Conservation (phyloP, 1,140 invertebrate species). For the Hyphantria cunea region DNA sequence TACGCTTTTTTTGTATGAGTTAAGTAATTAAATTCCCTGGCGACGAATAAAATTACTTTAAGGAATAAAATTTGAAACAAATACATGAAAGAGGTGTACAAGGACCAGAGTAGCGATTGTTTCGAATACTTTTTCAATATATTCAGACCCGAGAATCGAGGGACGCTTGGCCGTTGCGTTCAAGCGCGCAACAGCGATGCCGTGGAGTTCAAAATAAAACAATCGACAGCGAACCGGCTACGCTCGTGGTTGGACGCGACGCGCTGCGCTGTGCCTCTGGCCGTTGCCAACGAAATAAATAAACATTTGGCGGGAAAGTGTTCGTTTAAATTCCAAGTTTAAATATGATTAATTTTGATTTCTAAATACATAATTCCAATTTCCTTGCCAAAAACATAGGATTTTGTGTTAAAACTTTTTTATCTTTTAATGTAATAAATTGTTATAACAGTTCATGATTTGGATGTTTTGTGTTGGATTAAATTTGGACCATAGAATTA, state of each 20-base stretch:
- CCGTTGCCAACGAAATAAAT: conserved; percentile 34
- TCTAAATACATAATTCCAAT: conserved; percentile 2
- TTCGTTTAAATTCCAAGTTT: conserved; percentile 11
- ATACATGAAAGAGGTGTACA: no score
- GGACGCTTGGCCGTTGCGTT: conserved; percentile 35
- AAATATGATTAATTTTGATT: conserved; percentile 5
- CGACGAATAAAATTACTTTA: no score
- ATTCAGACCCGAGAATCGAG: conserved; percentile 27
- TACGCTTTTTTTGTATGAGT: no score
- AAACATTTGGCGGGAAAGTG: conserved; percentile 45
- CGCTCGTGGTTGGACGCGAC: conserved; percentile 61
- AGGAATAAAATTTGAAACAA: no score
- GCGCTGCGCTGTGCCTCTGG: conserved; percentile 21
- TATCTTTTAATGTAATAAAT: conserved; percentile 6
- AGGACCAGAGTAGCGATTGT: neutral
- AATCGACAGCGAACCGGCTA: conserved; percentile 73
- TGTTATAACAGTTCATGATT: conserved; percentile 22
- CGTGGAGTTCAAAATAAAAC: conserved; percentile 67
- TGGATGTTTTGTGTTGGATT: conserved; percentile 30
- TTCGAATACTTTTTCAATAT: conserved; percentile 41
- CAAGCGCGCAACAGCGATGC: conserved; percentile 35
- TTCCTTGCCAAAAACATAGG: conserved; percentile 2
- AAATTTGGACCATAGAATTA: conserved; percentile 25
- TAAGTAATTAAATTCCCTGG: no score
- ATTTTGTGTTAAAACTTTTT: neutral